Base-by-base conservation (phyloP, 1,140 invertebrate species). In the Theocolax elegans region DNA sequence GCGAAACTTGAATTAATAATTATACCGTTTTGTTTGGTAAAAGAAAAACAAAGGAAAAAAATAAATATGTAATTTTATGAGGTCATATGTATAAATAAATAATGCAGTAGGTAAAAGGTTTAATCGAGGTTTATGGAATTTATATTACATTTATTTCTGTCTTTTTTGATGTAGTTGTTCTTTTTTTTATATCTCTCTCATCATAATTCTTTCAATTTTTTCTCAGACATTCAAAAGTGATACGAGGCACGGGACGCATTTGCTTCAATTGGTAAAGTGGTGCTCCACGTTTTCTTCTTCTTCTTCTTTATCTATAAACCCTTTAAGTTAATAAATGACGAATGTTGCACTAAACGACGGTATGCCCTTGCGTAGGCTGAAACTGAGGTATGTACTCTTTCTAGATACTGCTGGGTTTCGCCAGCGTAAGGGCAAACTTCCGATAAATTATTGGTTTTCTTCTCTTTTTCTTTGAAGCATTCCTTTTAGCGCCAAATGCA, bases 131-230 rank as follows among this genome's bases (percentile, higher is more conserved):
- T 79, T 77, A 80, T 80, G 80, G 80, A 85, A 84, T 85, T 84
- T 85, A 84, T 82, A 85, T 83, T 85, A 85, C 81, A 83, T 84
- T 85, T 84, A 81, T 81, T 83, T 74, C 73, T 79, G 81, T 76
- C 79, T 76, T 79, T 83, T 58, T 58, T 76, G 73, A 74, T 79
- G 76, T 74, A 78, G 64, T 75, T 79, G 67, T 79, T 74, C 38
- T 71, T 67, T 72, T 72, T 72, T 49, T n/a, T 56, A n/a, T 74
- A 31, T 76, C 63, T 73, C 40, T 72, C 21, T 72, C 60, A 65
- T 49, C 44, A 73, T 60, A 72, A 64, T 54, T 74, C 31, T 71
- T 71, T 67, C 54, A 38, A 42, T 64, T 71, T 44, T 71, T 44
- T 64, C 29, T 63, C 51, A 70, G 35, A 64, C 59, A 65, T 71